Conservation (phyloP, 2,113 vertebrate genomes). For the Myxocyprinus asiaticus region DNA sequence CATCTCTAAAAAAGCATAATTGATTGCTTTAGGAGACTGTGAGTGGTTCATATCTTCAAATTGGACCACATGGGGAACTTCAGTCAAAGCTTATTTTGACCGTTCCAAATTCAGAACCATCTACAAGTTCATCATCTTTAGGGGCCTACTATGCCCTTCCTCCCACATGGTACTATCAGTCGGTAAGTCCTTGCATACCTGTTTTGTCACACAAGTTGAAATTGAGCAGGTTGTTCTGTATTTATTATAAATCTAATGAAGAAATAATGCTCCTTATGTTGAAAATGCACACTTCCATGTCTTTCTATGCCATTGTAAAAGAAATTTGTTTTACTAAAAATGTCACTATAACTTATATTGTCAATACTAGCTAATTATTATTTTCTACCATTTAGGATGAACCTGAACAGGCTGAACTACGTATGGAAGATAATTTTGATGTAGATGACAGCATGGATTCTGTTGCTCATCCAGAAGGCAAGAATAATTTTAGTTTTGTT, state of each 20-base stretch:
- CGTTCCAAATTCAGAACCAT: not conserved
- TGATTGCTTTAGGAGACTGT: not conserved
- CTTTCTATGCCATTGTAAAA: not conserved
- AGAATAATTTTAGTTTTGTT: not conserved
- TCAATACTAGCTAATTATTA: not conserved
- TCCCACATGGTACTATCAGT: slow-evolving; percentile 3
- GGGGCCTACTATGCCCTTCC: not conserved
- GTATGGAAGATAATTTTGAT: not conserved
- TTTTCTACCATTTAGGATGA: not conserved
- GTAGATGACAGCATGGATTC: not conserved
- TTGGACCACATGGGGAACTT: no score
- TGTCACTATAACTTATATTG: not conserved
- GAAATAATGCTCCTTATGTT: no score
- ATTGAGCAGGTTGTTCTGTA: no score
- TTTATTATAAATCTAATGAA: no score
- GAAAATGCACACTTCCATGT: not conserved
- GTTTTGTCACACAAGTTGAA: no score
- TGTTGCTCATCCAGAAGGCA: not conserved
- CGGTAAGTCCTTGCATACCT: not conserved
- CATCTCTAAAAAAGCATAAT: not conserved
- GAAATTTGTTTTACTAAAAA: not conserved
- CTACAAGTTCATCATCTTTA: not conserved
- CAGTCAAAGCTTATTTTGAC: not conserved
- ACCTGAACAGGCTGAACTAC: not conserved
- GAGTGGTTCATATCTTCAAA: not conserved